These are phyloP conservation scores for Mohoua ochrocephala DNA, from an alignment of 2,113 vertebrate genomes.

Conservation along the genomic window DNA sequence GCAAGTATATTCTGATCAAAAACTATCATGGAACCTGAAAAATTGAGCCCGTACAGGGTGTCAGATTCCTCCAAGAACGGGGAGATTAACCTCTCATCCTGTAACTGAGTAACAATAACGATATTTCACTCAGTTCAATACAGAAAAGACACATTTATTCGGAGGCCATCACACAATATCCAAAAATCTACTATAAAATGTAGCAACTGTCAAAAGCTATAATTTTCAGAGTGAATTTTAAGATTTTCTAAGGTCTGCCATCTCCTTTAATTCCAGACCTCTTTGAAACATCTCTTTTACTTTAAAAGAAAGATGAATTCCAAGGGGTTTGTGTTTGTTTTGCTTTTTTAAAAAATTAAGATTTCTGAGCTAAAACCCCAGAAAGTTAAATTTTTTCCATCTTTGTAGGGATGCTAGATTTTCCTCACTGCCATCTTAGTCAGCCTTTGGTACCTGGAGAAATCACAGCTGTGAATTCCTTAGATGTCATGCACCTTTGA, in stretches of 20 bases:
- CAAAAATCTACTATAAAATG: not conserved
- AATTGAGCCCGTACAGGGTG: not conserved
- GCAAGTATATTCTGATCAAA: not conserved
- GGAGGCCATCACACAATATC: not conserved
- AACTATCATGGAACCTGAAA: not conserved
- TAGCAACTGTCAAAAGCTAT: not conserved
- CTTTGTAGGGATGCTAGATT: not conserved
- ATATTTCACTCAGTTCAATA: not conserved
- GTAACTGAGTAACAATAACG: not conserved
- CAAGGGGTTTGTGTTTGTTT: not conserved
- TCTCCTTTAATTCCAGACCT: not conserved
- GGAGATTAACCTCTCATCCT: not conserved
- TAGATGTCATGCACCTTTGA: not conserved
- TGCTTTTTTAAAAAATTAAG: not conserved
- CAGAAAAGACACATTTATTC: not conserved
- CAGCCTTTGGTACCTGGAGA: not conserved
- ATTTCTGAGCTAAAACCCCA: not conserved
- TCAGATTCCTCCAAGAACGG: not conserved
- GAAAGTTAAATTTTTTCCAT: not conserved
- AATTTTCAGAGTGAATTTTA: not conserved
- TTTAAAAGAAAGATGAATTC: not conserved
- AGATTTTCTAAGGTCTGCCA: not conserved
- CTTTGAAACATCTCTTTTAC: not conserved
- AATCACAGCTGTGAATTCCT: not conserved
- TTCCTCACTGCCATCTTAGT: not conserved